Base-by-base conservation (phyloP, 2,113 vertebrate species). In the Antechinus flavipes region DNA sequence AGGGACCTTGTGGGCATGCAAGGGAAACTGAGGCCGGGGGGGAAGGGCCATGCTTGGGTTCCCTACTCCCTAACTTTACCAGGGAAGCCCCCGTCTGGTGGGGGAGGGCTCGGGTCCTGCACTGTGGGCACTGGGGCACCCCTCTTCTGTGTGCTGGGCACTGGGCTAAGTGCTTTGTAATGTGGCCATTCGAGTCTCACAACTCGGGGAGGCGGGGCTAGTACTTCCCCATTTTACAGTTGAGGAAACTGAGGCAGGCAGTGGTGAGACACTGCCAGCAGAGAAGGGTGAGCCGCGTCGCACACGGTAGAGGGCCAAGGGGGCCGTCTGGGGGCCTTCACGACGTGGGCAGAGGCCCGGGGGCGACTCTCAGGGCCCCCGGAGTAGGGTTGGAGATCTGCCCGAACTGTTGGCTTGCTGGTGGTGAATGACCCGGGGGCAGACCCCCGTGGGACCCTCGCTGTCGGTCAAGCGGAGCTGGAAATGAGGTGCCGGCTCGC, bases 361-460 rank as follows among this genome's bases (percentile, higher is more conserved):
- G 35, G 95, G 94, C 95, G 55, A 92, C 90, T 97, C 97, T 97
- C 90, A 61, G 42, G 91, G 91, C 25, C 97, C 96, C 97, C 92
- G 94, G 97, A 95, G 95, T 95, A 97, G 97, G 47, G 47, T 47
- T 47, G 47, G 47, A 4, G 47, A 47, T 47, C 47, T 47, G 47
- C 47, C 47, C 47, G 47, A 47, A 47, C 47, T 47, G 47, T 2
- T 47, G 47, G 96, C 97, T 98, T 99, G 99, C 99, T 99, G 98
- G 49, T 98, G 98, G 98, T 97, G 97, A 98, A 97, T 99, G 98
- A 99, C 98, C 98, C 92, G 16, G 95, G 98, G 98, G 98, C 98
- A 98, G 96, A 95, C 97, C 97, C 98, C 97, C 98, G 98, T 99
- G 99, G 99, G 99, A 99, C 99, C 99, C 98, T 97, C 97, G 97